A percentile compares a stretch with the other conserved stretches of the same genome.
These are phyloP conservation scores for Drymonia ruficornis DNA, from an alignment of 2,888 invertebrate genomes.

Conservation along the genomic window DNA sequence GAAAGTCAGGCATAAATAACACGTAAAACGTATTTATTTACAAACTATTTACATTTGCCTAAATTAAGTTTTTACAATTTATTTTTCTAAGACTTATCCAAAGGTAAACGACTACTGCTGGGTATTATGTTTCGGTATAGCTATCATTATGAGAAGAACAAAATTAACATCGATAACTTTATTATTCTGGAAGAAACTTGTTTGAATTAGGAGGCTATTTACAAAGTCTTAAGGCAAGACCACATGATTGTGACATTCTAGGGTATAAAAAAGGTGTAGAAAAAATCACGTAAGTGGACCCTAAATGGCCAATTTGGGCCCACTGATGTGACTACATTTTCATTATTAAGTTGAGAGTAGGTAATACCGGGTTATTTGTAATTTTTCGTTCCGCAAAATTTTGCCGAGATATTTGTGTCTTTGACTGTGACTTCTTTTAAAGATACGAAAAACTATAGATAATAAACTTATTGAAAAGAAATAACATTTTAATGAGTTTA, in stretches of 20 bases:
- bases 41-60: conserved; percentile 68
- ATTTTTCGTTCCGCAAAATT: too few relatives aligned
- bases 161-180: conserved; percentile 19
- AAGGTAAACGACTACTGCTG: conserved; percentile 19
- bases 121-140: conserved; percentile 25
- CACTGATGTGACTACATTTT: too few relatives aligned
- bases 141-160: conserved; percentile 28
- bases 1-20: conserved; percentile 45
- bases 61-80: conserved; percentile 45
- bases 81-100: conserved; percentile 22
- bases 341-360: too few relatives aligned
- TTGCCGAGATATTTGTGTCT: too few relatives aligned
- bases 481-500: too few relatives aligned
- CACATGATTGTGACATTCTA: background rate
- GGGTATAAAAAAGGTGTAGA: background rate
- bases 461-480: too few relatives aligned
- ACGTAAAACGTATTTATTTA: conserved; percentile 80
- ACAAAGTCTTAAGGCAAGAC: conserved; percentile 14
- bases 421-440: too few relatives aligned
- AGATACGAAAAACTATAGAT: too few relatives aligned
- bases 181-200: conserved; percentile 19
- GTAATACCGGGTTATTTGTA: too few relatives aligned
- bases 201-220: conserved; percentile 28
- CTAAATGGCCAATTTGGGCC: too few relatives aligned
- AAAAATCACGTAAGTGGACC: too few relatives aligned